phyloP scores from a whole-genome alignment of 1,140 invertebrate species.

The Proales similis region DNA sequence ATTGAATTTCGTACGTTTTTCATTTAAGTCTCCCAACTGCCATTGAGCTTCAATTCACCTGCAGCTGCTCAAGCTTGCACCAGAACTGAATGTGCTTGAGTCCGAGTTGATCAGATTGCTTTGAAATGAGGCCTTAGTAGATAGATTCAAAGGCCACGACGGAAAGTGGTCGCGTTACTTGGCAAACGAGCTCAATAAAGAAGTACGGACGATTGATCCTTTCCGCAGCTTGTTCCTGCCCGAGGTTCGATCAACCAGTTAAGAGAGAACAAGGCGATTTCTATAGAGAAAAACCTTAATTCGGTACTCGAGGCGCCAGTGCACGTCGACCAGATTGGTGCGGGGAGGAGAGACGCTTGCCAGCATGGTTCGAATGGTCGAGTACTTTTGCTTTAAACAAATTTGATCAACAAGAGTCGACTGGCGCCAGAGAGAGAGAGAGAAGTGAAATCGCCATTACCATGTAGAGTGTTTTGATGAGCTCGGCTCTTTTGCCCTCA shows the following conservation, averaged over 20 bases:
- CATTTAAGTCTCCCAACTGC: neutral
- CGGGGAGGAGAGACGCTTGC: constrained; percentile 6
- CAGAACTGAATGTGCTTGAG: constrained; percentile 25
- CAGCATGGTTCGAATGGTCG: constrained; percentile 15
- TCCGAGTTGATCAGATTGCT: neutral
- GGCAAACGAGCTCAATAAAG: neutral
- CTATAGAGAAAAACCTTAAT: neutral
- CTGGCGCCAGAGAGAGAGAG: too few species aligned
- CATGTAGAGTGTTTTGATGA: too few species aligned
- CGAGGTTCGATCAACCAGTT: neutral
- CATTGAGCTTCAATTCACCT: neutral
- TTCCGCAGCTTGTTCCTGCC: constrained; percentile 1
- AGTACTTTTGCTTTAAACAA: constrained; percentile 2
- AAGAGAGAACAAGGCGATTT: neutral
- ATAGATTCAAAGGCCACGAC: too few species aligned
- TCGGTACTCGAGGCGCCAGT: constrained; percentile 27
- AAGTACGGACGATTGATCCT: neutral
- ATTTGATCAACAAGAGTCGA: too few species aligned
- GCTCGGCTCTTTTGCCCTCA: too few species aligned
- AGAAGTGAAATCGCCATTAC: too few species aligned
- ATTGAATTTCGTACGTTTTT: neutral
- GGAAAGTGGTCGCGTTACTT: too few species aligned
- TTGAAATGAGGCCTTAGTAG: neutral
- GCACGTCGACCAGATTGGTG: constrained; percentile 22
- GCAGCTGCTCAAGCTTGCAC: constrained; percentile 26